phyloP scores from a whole-genome alignment of 2,888 invertebrate genomes.

The Nymphalis c-album region DNA sequence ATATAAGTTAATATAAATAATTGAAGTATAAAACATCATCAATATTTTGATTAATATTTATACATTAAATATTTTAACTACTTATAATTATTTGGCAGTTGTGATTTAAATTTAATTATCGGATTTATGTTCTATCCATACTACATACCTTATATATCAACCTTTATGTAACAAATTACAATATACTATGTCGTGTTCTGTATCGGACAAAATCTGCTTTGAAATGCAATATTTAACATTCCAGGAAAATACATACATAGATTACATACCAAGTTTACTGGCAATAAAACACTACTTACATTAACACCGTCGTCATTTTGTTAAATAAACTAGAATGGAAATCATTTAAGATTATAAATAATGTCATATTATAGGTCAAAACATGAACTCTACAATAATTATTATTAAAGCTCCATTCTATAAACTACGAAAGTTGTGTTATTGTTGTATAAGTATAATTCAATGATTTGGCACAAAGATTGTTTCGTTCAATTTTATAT shows the following conservation, averaged over 20 bases:
- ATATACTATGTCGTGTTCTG: constrained; percentile 60
- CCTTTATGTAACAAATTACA: constrained; percentile 68
- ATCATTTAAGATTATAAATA: constrained; percentile 34
- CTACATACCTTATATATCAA: constrained; percentile 66
- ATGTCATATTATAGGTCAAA: constrained; percentile 50
- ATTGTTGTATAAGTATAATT: constrained; percentile 24
- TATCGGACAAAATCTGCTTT: constrained; percentile 54
- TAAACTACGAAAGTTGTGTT: constrained; percentile 31
- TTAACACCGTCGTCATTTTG: constrained; percentile 47
- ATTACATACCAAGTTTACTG: constrained; percentile 54
- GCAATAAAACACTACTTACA: constrained; percentile 51
- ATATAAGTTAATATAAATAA: constrained; percentile 55
- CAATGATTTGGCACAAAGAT: constrained; percentile 56
- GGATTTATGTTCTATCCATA: constrained; percentile 57
- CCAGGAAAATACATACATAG: constrained; percentile 51
- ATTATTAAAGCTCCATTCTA: constrained; percentile 72
- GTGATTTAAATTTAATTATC: constrained; percentile 69
- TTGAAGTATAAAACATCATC: constrained; percentile 69
- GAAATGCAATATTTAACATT: constrained; percentile 43
- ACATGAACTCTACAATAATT: constrained; percentile 74
- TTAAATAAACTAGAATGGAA: constrained; percentile 43
- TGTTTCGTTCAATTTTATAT: constrained; percentile 44
- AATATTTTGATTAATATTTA: constrained; percentile 60
- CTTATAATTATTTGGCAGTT: constrained; percentile 77
- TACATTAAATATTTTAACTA: constrained; percentile 75